Percentiles rank a stretch among this genome's conserved stretches.
Evolutionary conservation across 1,140 invertebrate genomes (phyloP).

Genomic region (Drosophila lini): DNA sequence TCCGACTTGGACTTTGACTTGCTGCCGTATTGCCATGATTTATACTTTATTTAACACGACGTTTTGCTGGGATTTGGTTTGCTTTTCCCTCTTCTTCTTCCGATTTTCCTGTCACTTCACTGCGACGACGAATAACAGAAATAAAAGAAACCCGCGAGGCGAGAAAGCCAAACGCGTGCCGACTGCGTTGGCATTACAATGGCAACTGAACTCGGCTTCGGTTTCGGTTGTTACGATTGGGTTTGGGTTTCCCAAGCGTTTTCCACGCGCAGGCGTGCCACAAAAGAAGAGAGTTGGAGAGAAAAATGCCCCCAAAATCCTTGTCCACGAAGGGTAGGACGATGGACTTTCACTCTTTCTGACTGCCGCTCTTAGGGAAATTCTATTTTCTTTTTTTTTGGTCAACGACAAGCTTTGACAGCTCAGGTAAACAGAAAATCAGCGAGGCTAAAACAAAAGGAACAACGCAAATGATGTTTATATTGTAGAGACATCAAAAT

Average conservation of each 20-base stretch:
- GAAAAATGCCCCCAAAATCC: slow-evolving; percentile 23
- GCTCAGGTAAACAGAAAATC: slow-evolving; percentile 78
- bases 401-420: slow-evolving; percentile 43
- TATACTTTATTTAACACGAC: slow-evolving; percentile 46
- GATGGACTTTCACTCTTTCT: slow-evolving; percentile 26
- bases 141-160: slow-evolving; percentile 65
- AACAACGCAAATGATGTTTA: slow-evolving; percentile 79
- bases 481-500: slow-evolving; percentile 78
- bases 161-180: slow-evolving; percentile 61
- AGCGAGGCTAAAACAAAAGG: slow-evolving; percentile 75
- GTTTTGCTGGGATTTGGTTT: slow-evolving; percentile 42
- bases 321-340: slow-evolving; percentile 29
- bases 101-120: slow-evolving; percentile 31
- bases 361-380: slow-evolving; percentile 17
- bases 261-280: slow-evolving; percentile 41
- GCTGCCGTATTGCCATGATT: slow-evolving; percentile 72
- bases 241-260: slow-evolving; percentile 33
- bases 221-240: slow-evolving; percentile 4
- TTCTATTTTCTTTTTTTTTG: slow-evolving; percentile 30
- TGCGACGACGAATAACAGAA: slow-evolving; percentile 28
- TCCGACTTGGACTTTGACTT: slow-evolving; percentile 74
- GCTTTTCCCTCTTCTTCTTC: slow-evolving; percentile 1
- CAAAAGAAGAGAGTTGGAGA: slow-evolving; percentile 20
- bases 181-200: slow-evolving; percentile 77
- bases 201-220: slow-evolving; percentile 57